Base-by-base conservation (phyloP, 2,113 vertebrate genomes). In the Ardeotis arabs region DNA sequence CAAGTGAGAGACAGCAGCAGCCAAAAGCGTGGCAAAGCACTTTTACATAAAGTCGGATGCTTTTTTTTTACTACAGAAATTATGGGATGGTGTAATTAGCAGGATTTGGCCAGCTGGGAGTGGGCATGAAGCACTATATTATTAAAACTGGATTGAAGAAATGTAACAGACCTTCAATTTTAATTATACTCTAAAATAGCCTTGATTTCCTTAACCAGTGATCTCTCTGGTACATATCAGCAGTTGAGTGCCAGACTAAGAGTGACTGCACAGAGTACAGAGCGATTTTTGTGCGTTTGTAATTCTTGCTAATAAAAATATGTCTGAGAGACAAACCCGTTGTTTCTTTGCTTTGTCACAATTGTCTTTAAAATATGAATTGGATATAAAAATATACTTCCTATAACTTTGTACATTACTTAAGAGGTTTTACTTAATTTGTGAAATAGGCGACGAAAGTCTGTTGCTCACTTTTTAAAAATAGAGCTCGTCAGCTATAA, bases 51-150 rank as follows among this genome's bases (percentile, higher is more conserved):
- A 90, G 58, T 10, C 31, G 79, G 91, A 50, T 69, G 33, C 29
- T 89, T 93, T 89, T 95, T 95, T 95, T 90, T 86, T 63, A 78
- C 60, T 41, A 56, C 6, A 15, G 47, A 89, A 92, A 93, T 88
- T 47, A 94, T n/a, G 64, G 29, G 77, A 89, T 89, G 60, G 49
- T 93, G 73, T 86, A 95, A 97, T 92, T 93, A 90, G 55, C 31
- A 58, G 37, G 64, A 95, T 86, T 72, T 90, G 83, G 80, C 68
- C 86, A 94, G 73, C 90, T 90, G 78, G 78, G 81, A 85, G 82
- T 68, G 72, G 76, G 85, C 83, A 96, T 19, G 68, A 92, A 90
- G 47, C 55, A 74, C 28, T 83, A 6, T 41, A 59, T 88, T 88
- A 93, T 84, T 91, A 91, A 93, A 88, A 76, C 2, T 52, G 28